Base-by-base conservation (phyloP, 2,797 vertebrate species). In the Acropternis orthonyx region DNA sequence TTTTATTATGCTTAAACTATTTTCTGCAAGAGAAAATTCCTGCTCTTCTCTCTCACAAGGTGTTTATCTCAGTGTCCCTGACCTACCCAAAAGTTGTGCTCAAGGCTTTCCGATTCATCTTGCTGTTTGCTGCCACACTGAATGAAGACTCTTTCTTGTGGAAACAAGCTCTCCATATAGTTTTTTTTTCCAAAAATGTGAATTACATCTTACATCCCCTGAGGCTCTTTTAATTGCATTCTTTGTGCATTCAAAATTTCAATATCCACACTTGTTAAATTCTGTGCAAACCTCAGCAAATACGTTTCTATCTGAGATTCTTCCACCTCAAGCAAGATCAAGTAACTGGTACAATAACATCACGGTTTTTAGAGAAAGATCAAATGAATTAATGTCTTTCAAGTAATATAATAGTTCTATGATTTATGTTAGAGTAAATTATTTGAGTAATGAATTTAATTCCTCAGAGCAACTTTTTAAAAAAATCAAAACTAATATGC, bases 321-420 rank as follows among this genome's bases (percentile, higher is more conserved):
- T 95, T 88, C 86, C 84, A 94, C 88, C 73, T 95, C 63, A 59
- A 96, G 95, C 77, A 92, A 80, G 74, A 91, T 88, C 69, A 67
- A 96, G 65, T 95, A 97, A 97, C 96, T 95, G 91, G 71, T 62
- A 68, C 84, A 95, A 76, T 92, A 96, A 96, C 41, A 59, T 93
- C 74, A 89, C 13, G 55, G 66, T 8, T 58, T 91, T 91, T 56
- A 95, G 79, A 88, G 68, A 54, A 80, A 96, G 89, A 94, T 90
- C 90, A 96, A 97, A 95, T 75, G 59, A 96, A 95, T 83, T 90
- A 91, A 62, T 32, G 61, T 71, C 93, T 96, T 95, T 82, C 62
- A 91, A 96, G 71, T 80, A 83, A 74, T 81, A 59, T 66, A 95
- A 93, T 51, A 95, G 76, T 88, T 73, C 27, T 76, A 10, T 71